Conservation (phyloP, 2,888 invertebrate species). For the Charanyca ferruginea region DNA sequence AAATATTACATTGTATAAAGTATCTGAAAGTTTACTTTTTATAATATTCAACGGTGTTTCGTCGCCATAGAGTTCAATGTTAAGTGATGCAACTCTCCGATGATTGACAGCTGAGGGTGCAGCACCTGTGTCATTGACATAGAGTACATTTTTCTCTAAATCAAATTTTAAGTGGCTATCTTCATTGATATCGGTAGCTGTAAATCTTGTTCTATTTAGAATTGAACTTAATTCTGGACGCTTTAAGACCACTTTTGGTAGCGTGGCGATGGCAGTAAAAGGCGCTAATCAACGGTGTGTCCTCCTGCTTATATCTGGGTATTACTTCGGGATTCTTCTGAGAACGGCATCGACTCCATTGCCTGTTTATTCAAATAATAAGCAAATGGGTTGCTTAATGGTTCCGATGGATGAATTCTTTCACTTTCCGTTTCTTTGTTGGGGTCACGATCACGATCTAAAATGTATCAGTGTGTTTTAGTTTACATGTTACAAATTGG, state of each 20-base stretch:
- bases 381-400: slow-evolving; percentile 81
- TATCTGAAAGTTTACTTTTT: slow-evolving; percentile 64
- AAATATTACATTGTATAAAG: slow-evolving; percentile 85
- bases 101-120: slow-evolving; percentile 65
- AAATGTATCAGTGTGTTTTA: slow-evolving; percentile 68
- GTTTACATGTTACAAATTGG: slow-evolving; percentile 57
- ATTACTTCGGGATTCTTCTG: slow-evolving; percentile 81
- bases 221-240: slow-evolving; percentile 62
- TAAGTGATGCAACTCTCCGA: slow-evolving; percentile 53
- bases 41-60: slow-evolving; percentile 65
- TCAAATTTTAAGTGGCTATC: slow-evolving; percentile 66
- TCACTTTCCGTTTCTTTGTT: slow-evolving; percentile 85
- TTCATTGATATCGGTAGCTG: slow-evolving; percentile 77
- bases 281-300: slow-evolving; percentile 85
- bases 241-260: slow-evolving; percentile 69
- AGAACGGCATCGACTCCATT: slow-evolving; percentile 80
- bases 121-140: slow-evolving; percentile 69
- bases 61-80: slow-evolving; percentile 68
- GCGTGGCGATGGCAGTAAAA: slow-evolving; percentile 68
- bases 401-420: slow-evolving; percentile 78
- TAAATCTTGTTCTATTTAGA: slow-evolving; percentile 60
- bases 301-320: slow-evolving; percentile 79
- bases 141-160: slow-evolving; percentile 73
- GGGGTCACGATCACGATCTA: slow-evolving; percentile 70
- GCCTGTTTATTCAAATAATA: slow-evolving; percentile 84